Base-by-base conservation (phyloP, 2,113 vertebrate genomes). In the Python bivittatus region DNA sequence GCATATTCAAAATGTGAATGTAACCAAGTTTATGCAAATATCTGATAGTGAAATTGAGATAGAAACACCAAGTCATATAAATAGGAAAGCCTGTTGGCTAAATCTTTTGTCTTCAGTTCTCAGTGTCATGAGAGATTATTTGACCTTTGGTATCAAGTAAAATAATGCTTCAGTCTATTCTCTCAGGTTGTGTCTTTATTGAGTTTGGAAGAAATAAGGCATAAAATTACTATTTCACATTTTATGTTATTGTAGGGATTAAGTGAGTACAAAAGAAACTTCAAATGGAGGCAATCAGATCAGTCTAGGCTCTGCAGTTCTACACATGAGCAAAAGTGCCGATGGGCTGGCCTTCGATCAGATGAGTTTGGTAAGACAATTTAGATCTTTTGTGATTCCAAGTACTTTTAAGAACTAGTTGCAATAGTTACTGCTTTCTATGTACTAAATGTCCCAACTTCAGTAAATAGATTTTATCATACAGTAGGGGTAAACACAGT, bases 251-350 rank as follows among this genome's bases (percentile, higher is more conserved):
- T 88, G 1, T 91, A 99, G 98, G 98, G 98, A 0, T 93, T 98
- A 95, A 98, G 97, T 48, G 98, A 98, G 94, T 98, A 98, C 93
- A 97, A 97, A 93, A 98, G 97, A 88, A 98, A 97, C 93, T 98
- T 98, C 97, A 97, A 61, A 86, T 97, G 97, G 97, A 97, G 96
- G 91, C 94, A 95, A 44, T 96, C 97, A 0, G 95, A 95, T 92
- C 92, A 95, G 56, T 94, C 95, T 88, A 95, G 95, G 38, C 94
- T 95, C 6, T 94, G 93, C 94, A 97, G 96, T 91, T 90, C 96
- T 0, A 96, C 97, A 10, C 95, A 93, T 4, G 96, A 96, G 27
- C 96, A 89, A 91, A 96, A 93, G 72, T 95, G 97, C 91, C 93
- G 68, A 68, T 97, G 97, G 97, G 98, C 98, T 92, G 98, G 98